Percentiles rank a stretch among this genome's conserved stretches.
phyloP scores from a whole-genome alignment of 1,140 invertebrate genomes.

The Drosophila paulistorum region DNA sequence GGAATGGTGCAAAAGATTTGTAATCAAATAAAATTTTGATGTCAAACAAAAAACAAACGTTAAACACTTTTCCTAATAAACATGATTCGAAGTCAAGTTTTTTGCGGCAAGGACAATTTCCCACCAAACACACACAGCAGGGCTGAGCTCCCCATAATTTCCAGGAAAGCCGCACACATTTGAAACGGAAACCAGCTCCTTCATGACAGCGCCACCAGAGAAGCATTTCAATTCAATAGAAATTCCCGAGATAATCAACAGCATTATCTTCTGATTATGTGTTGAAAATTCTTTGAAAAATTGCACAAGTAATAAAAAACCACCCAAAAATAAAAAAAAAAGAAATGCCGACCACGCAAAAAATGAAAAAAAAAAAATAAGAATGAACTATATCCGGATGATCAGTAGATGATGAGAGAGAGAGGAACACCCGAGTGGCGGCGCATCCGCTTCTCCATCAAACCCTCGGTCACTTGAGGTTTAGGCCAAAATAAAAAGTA shows the following conservation, averaged over 20 bases:
- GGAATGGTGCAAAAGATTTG: conserved; percentile 52
- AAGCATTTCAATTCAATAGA: conserved; percentile 41
- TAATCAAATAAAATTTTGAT: conserved; percentile 69
- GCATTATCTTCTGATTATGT: conserved; percentile 76
- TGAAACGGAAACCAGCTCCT: conserved; percentile 64
- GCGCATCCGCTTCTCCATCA: conserved; percentile 75
- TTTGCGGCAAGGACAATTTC: not conserved
- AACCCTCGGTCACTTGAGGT: conserved; percentile 78
- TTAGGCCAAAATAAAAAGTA: conserved; percentile 63
- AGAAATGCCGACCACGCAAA: conserved; percentile 55
- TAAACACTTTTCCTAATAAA: not conserved
- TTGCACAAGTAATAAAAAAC: conserved; percentile 55
- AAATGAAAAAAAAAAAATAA: conserved; percentile 11
- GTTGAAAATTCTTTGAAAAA: conserved; percentile 71
- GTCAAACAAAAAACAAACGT: conserved; percentile 41
- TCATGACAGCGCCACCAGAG: conserved; percentile 46
- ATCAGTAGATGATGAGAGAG: conserved; percentile 69
- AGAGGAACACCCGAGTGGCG: conserved; percentile 68
- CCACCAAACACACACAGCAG: not conserved
- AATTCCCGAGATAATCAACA: conserved; percentile 77
- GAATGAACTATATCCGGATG: conserved; percentile 80
- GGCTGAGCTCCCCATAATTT: not conserved
- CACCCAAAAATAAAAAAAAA: conserved; percentile 41
- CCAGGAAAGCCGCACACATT: conserved; percentile 60
- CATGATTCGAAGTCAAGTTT: conserved; percentile 2